These are phyloP conservation scores for Tipula lateralis DNA, from an alignment of 2,888 invertebrate species.

Conservation along the genomic window DNA sequence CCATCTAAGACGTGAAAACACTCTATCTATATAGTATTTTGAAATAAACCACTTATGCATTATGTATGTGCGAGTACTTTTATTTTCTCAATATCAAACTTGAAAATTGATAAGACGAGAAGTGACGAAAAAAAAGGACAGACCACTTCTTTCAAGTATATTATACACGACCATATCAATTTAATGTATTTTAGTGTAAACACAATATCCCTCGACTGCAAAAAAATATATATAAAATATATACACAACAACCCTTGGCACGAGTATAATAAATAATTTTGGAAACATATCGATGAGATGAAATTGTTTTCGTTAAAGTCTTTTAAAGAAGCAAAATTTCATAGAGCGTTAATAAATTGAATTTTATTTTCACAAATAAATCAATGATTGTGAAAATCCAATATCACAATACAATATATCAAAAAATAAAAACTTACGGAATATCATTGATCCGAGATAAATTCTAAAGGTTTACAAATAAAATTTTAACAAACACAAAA, in stretches of 20 bases:
- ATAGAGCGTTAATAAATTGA: conserved; percentile 2
- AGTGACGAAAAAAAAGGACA: no score
- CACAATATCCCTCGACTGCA: not conserved
- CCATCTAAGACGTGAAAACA: no score
- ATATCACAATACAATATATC: not conserved
- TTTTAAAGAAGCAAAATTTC: not conserved
- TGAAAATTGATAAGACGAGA: no score
- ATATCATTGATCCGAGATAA: not conserved
- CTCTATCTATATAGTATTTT: no score
- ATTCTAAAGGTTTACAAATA: not conserved
- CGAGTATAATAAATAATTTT: not conserved
- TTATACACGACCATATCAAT: not conserved
- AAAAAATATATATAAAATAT: not conserved
- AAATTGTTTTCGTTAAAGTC: not conserved
- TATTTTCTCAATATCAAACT: no score
- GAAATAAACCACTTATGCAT: no score
- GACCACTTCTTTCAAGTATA: not conserved
- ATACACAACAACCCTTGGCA: not conserved
- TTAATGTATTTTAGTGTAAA: not conserved
- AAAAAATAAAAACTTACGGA: not conserved
- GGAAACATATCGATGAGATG: not conserved
- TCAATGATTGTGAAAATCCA: not conserved
- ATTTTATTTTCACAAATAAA: not conserved
- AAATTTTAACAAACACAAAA: not conserved
- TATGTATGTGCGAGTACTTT: no score